These are phyloP conservation scores for Mirza zaza DNA, from an alignment of 2,113 vertebrate genomes.

Conservation along the genomic window DNA sequence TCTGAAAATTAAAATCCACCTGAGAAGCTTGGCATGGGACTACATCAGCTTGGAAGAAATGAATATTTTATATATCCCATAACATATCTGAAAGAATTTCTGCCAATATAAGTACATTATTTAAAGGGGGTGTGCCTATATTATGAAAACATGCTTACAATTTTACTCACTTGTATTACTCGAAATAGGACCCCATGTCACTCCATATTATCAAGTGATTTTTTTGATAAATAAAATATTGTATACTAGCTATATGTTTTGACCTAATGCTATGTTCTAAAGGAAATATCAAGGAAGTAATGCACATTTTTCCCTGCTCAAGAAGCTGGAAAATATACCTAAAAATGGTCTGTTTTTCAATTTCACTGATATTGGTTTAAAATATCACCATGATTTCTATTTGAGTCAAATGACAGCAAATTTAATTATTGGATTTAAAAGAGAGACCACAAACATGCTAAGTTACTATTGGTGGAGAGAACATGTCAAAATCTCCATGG, in stretches of 20 bases:
- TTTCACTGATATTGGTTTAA: neutral
- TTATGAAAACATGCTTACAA: neutral
- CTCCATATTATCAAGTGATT: neutral
- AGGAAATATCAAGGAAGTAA: neutral
- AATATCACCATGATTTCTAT: neutral
- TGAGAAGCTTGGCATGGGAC: neutral
- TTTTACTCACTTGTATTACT: neutral
- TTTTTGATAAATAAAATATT: neutral
- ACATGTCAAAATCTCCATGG: neutral
- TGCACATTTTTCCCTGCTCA: neutral
- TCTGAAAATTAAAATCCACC: neutral
- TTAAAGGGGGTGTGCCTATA: neutral
- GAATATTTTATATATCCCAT: neutral
- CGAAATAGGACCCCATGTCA: neutral
- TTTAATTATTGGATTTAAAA: neutral
- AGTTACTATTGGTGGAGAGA: neutral
- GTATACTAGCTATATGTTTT: neutral
- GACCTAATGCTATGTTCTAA: neutral
- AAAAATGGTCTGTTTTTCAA: neutral
- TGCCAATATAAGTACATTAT: neutral
- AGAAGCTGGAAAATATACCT: neutral
- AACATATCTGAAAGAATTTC: neutral
- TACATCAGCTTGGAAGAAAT: neutral
- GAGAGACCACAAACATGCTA: neutral
- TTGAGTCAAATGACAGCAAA: neutral